phyloP scores from a whole-genome alignment of 2,888 invertebrate genomes.

The Acleris cristana region DNA sequence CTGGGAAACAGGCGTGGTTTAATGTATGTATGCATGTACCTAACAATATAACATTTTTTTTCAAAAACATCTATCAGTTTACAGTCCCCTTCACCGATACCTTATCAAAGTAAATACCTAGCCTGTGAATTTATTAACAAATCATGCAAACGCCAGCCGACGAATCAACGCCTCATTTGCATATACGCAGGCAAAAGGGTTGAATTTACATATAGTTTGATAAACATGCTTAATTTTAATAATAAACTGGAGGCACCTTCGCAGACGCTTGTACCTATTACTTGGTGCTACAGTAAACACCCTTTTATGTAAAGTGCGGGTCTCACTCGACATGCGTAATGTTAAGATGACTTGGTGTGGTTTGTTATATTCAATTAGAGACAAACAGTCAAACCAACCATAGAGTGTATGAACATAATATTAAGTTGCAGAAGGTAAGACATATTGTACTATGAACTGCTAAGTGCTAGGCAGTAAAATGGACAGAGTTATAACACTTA shows the following conservation, averaged over 20 bases:
- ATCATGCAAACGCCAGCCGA: slow-evolving; percentile 19
- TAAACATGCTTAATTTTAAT: slow-evolving; percentile 33
- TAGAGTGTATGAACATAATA: too few relatives aligned
- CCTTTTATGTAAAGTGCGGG: slow-evolving; percentile 23
- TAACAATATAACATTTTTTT: too few relatives aligned
- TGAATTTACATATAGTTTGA: slow-evolving; percentile 32
- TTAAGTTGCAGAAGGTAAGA: too few relatives aligned
- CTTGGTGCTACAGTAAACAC: slow-evolving; percentile 5
- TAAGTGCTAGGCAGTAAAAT: too few relatives aligned
- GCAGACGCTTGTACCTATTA: slow-evolving; percentile 11
- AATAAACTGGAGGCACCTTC: slow-evolving; percentile 20
- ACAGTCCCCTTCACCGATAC: background rate
- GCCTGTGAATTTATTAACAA: slow-evolving; percentile 13
- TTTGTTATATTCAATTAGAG: slow-evolving; percentile 1
- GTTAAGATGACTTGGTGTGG: background rate
- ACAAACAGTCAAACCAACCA: background rate
- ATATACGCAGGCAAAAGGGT: slow-evolving; percentile 31
- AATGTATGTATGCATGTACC: too few relatives aligned
- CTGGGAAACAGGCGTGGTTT: too few relatives aligned
- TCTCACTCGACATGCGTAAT: slow-evolving; percentile 2
- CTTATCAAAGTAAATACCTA: background rate
- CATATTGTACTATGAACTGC: too few relatives aligned
- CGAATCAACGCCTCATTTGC: slow-evolving; percentile 30
- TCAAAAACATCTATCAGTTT: too few relatives aligned
- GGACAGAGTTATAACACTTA: too few relatives aligned